Conservation (phyloP, 2,888 invertebrate genomes). For the Phrixothrix hirtus region DNA sequence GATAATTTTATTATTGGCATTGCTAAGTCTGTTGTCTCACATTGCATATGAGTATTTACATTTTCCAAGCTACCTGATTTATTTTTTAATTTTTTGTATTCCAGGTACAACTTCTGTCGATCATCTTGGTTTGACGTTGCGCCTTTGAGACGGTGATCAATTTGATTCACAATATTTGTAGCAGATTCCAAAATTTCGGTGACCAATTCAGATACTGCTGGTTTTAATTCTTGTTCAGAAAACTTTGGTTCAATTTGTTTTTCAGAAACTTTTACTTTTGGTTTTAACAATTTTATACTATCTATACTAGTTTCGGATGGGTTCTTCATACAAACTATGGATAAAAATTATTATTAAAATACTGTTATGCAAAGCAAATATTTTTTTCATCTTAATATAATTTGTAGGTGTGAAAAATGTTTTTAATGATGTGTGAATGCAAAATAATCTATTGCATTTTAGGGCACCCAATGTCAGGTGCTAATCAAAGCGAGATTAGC, state of each 20-base stretch:
- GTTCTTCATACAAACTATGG: background rate
- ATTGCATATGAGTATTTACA: background rate
- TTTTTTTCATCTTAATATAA: too few relatives aligned
- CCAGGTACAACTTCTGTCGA: slow-evolving; percentile 1
- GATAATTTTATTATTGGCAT: slow-evolving; percentile 36
- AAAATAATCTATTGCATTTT: too few relatives aligned
- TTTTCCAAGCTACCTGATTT: slow-evolving; percentile 7
- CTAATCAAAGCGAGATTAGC: too few relatives aligned
- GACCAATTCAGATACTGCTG: slow-evolving; percentile 41
- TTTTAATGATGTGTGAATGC: too few relatives aligned
- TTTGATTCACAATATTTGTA: slow-evolving; percentile 29
- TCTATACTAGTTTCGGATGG: slow-evolving; percentile 13
- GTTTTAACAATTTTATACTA: slow-evolving; percentile 14
- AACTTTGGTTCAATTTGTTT: slow-evolving; percentile 12
- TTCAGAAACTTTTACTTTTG: slow-evolving; percentile 17
- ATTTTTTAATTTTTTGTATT: slow-evolving; percentile 10
- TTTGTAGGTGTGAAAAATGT: too few relatives aligned
- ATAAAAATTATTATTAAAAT: background rate
- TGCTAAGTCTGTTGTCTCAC: slow-evolving; percentile 4
- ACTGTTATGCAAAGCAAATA: too few relatives aligned
- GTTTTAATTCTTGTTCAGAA: slow-evolving; percentile 30
- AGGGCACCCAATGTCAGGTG: too few relatives aligned
- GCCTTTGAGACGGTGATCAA: slow-evolving; percentile 23
- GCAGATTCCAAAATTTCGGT: slow-evolving; percentile 31
- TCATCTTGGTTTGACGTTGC: background rate